Percentiles rank a stretch among this genome's conserved stretches.
Evolutionary conservation across 2,113 vertebrate species (phyloP).

Genomic region (Steatornis caripensis): DNA sequence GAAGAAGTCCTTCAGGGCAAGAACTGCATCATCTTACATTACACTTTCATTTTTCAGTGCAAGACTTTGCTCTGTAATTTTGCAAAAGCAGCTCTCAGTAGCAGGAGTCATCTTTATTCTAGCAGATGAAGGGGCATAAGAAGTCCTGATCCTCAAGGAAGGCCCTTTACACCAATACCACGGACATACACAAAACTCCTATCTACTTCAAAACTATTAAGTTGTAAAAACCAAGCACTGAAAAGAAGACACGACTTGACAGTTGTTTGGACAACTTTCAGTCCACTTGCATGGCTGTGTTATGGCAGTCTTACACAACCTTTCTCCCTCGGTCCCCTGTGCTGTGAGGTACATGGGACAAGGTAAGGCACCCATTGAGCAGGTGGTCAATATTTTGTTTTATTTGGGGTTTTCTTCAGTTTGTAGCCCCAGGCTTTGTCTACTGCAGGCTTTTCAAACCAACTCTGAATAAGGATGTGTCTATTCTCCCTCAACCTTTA

Average conservation of each 20-base stretch:
- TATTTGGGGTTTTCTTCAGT: neutral
- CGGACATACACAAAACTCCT: rapidly evolving
- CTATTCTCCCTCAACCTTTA: neutral
- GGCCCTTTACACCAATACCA: neutral
- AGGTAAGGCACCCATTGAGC: neutral
- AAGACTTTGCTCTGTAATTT: neutral
- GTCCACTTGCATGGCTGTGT: neutral
- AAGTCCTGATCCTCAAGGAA: neutral
- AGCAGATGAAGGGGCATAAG: neutral
- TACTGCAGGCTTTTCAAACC: neutral
- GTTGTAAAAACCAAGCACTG: neutral
- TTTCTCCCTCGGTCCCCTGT: neutral
- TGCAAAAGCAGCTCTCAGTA: neutral
- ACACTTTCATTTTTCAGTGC: neutral
- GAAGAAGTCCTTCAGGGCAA: neutral
- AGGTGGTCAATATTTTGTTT: neutral
- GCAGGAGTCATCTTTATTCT: neutral
- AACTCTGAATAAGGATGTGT: neutral
- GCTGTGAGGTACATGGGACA: neutral
- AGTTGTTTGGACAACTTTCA: neutral
- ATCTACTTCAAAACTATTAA: neutral
- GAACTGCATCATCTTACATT: neutral
- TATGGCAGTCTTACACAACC: neutral
- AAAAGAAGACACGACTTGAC: neutral
- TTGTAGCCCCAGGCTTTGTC: neutral